phyloP scores from a whole-genome alignment of 2,113 vertebrate species.

The Sceloporus undulatus region DNA sequence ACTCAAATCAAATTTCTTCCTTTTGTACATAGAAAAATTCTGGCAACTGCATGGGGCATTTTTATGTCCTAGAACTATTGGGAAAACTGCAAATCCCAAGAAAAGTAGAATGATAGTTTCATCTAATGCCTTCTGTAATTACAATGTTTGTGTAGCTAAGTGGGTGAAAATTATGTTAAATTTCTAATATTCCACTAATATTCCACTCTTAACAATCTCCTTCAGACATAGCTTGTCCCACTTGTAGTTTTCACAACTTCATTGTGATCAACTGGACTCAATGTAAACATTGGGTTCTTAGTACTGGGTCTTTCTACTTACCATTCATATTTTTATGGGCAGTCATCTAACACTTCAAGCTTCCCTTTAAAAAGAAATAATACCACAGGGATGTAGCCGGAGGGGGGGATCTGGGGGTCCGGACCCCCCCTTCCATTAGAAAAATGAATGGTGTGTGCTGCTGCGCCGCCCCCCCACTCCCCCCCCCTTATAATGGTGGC shows the following conservation, averaged over 20 bases:
- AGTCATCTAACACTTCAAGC: not conserved
- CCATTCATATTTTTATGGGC: not conserved
- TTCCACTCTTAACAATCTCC: too few relatives aligned
- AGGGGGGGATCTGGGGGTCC: too few relatives aligned
- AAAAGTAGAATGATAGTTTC: too few relatives aligned
- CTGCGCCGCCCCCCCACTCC: too few relatives aligned
- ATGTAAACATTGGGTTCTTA: not conserved
- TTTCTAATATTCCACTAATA: not conserved
- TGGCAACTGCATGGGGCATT: not conserved
- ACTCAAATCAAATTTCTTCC: not conserved
- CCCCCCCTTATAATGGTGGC: too few relatives aligned
- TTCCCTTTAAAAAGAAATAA: not conserved
- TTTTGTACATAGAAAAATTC: not conserved
- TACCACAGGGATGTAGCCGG: too few relatives aligned
- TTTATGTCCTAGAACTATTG: not conserved
- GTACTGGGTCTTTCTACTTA: not conserved
- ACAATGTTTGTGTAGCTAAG: not conserved
- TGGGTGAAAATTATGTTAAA: not conserved
- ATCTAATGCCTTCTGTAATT: not conserved
- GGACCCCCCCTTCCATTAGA: too few relatives aligned
- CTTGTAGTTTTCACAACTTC: too few relatives aligned
- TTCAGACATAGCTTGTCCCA: too few relatives aligned
- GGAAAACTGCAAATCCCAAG: too few relatives aligned
- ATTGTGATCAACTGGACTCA: not conserved
- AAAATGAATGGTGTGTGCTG: too few relatives aligned